Conservation (phyloP, 92 coral and sea anemone species). For the Hydrozoanthus gracilis region DNA sequence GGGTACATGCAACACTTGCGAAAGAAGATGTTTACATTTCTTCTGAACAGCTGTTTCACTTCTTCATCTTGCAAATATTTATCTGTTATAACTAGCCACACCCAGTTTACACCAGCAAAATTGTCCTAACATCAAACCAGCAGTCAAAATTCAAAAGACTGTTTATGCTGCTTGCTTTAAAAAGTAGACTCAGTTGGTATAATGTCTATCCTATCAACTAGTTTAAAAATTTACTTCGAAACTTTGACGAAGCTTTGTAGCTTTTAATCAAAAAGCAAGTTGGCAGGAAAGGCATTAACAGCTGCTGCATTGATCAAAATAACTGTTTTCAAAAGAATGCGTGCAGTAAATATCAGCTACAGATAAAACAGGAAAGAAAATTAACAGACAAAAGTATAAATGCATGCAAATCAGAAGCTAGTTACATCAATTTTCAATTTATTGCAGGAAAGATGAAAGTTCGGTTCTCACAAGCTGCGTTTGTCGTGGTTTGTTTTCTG, state of each 20-base stretch:
- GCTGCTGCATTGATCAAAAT: not conserved
- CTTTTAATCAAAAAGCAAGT: no score
- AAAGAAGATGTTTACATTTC: not conserved
- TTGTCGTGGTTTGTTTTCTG: not conserved
- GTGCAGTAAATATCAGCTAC: not conserved
- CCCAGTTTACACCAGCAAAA: no score
- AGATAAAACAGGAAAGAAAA: not conserved
- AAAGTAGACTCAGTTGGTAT: not conserved
- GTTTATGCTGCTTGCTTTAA: not conserved
- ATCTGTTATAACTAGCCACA: no score
- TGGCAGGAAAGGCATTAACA: constrained; percentile 1
- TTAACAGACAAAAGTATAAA: not conserved
- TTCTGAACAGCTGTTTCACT: not conserved
- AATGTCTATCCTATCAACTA: no score
- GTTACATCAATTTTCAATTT: not conserved
- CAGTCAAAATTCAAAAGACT: not conserved
- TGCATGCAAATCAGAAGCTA: not conserved
- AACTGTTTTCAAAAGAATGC: not conserved
- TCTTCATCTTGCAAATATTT: not conserved
- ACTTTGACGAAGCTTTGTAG: no score
- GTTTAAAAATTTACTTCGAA: no score
- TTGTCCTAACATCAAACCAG: not conserved
- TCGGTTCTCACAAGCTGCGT: not conserved
- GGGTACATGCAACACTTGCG: not conserved
- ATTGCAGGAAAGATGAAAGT: constrained; percentile 18